Evolutionary conservation across 2,888 invertebrate species (phyloP).

Genomic region (Andrena bucephala): DNA sequence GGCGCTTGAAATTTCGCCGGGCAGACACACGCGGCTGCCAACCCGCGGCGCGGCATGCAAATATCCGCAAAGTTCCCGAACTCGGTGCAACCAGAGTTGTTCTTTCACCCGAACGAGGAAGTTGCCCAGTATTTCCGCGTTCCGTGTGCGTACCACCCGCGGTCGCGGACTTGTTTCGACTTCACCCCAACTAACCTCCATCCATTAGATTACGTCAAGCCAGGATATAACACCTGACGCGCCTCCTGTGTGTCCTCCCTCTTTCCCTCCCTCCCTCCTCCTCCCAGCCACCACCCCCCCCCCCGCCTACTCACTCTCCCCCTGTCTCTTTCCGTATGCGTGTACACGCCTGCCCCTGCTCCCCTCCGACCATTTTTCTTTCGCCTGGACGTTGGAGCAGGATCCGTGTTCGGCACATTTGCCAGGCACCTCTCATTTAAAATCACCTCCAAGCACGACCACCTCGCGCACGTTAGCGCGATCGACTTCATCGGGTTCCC

Average conservation of each 20-base stretch:
- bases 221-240: constrained; percentile 61
- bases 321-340: constrained; percentile 9
- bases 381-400: neutral
- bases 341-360: neutral
- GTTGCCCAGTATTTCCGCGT: constrained; percentile 69
- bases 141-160: constrained; percentile 70
- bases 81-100: constrained; percentile 45
- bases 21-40: neutral
- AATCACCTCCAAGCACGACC: constrained; percentile 5
- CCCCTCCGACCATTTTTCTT: neutral
- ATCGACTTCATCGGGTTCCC: constrained; percentile 48
- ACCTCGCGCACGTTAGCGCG: constrained; percentile 40
- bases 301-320: no score
- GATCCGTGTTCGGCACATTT: constrained; percentile 33
- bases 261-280: neutral
- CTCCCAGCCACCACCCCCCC: no score
- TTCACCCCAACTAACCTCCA: constrained; percentile 75
- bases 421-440: constrained; percentile 15
- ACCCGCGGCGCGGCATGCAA: constrained; percentile 31
- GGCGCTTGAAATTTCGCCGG: neutral
- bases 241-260: constrained; percentile 19
- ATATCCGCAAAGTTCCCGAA: constrained; percentile 38
- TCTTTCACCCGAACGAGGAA: constrained; percentile 57
- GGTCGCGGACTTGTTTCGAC: constrained; percentile 69
- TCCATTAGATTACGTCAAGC: constrained; percentile 73